Evolutionary conservation across 1,140 invertebrate genomes (phyloP).

Genomic region (Metaphire vulgaris): DNA sequence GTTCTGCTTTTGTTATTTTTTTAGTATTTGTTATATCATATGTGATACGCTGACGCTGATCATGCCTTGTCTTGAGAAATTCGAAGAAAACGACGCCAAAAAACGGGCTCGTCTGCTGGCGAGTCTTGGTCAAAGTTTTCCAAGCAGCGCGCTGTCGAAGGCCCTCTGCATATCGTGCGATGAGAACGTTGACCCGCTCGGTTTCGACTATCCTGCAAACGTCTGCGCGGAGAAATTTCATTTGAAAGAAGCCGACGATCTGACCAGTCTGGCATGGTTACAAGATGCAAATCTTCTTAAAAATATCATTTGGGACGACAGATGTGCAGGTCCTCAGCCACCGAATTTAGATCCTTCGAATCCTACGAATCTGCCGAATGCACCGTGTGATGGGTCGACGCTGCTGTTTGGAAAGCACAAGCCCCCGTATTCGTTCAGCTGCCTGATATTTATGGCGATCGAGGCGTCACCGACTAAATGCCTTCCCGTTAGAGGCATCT

Average conservation of each 20-base stretch:
- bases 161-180: background rate
- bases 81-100: background rate
- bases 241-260: slow-evolving; percentile 59
- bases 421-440: slow-evolving; percentile 89
- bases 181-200: background rate
- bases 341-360: background rate
- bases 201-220: background rate
- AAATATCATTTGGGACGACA: slow-evolving; percentile 33
- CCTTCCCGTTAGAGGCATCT: slow-evolving; percentile 70
- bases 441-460: slow-evolving; percentile 94
- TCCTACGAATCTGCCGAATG: slow-evolving; percentile 7
- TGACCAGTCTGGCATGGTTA: slow-evolving; percentile 77
- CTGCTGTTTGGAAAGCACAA: slow-evolving; percentile 55
- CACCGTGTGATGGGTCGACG: slow-evolving; percentile 42
- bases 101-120: background rate
- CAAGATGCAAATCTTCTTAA: slow-evolving; percentile 80
- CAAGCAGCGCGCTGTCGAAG: background rate
- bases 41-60: no score
- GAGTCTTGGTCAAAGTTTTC: background rate
- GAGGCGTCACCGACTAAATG: slow-evolving; percentile 81
- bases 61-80: background rate
- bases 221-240: background rate
- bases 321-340: background rate
- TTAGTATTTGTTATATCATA: no score
- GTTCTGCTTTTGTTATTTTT: no score